phyloP scores from a whole-genome alignment of 2,113 vertebrate species.

The Pionites leucogaster region DNA sequence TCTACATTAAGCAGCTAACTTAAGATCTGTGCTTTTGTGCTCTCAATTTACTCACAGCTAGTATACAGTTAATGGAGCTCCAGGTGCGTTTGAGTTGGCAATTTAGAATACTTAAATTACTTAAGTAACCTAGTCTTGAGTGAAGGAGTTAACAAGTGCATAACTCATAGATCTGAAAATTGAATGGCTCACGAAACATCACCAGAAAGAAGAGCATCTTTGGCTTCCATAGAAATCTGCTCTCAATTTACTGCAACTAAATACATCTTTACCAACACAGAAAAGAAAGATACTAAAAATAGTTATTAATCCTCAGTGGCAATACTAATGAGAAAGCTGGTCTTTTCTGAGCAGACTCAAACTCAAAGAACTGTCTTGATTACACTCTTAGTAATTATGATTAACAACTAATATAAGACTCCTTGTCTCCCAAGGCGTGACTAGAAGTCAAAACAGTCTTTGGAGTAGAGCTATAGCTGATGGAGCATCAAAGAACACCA shows the following conservation, averaged over 20 bases:
- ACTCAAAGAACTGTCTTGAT: not conserved
- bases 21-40: not conserved
- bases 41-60: not conserved
- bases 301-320: not conserved
- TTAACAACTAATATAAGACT: not conserved
- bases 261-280: not conserved
- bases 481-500: not conserved
- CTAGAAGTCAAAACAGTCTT: not conserved
- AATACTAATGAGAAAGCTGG: not conserved
- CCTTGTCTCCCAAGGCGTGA: not conserved
- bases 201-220: not conserved
- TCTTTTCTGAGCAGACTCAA: not conserved
- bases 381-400: not conserved
- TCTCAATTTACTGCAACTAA: not conserved
- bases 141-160: not conserved
- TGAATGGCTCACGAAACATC: not conserved
- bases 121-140: not conserved
- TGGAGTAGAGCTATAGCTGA: not conserved
- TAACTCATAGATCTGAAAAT: not conserved
- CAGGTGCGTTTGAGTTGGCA: fast-evolving
- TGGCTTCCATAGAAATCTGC: not conserved
- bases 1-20: not conserved
- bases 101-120: not conserved
- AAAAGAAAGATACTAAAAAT: not conserved
- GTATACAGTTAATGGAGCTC: not conserved